Percentiles rank a stretch among this genome's conserved stretches.
Conservation (phyloP, 2,797 vertebrate species). For the Mus caroli region DNA sequence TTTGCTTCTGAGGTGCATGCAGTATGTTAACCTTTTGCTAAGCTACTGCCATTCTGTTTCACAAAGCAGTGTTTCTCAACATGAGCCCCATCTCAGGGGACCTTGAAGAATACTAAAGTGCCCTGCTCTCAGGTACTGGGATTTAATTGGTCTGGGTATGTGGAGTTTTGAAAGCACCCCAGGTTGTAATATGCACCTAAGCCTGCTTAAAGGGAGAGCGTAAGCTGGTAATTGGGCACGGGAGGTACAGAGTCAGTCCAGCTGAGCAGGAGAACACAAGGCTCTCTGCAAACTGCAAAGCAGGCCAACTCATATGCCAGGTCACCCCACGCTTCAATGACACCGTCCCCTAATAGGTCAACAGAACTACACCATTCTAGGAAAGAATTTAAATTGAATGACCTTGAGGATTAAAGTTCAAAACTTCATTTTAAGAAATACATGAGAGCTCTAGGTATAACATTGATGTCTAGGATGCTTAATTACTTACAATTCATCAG, state of each 20-base stretch:
- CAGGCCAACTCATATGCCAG: not conserved
- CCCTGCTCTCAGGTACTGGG: not conserved
- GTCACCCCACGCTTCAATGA: not conserved
- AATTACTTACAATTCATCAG: not conserved
- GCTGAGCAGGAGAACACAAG: not conserved
- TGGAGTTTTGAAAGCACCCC: slow-evolving; percentile 43
- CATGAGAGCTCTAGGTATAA: not conserved
- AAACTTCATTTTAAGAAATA: slow-evolving; percentile 5
- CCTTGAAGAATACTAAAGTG: slow-evolving; percentile 54
- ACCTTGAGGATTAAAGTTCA: slow-evolving; percentile 19
- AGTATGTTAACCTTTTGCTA: not conserved
- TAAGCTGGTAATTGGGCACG: not conserved
- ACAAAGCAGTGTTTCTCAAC: not conserved
- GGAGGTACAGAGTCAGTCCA: not conserved
- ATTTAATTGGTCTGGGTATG: slow-evolving; percentile 53
- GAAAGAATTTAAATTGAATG: not conserved
- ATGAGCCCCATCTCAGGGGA: not conserved
- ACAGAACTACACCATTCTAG: not conserved
- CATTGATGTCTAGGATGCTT: not conserved
- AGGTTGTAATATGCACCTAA: slow-evolving; percentile 25
- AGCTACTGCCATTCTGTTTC: not conserved
- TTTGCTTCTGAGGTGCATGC: not conserved
- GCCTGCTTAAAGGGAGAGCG: not conserved
- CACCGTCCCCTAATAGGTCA: not conserved
- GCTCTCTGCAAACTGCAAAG: not conserved